Conservation (phyloP, 2,113 vertebrate genomes). For the Forbesichthys agassizii region DNA sequence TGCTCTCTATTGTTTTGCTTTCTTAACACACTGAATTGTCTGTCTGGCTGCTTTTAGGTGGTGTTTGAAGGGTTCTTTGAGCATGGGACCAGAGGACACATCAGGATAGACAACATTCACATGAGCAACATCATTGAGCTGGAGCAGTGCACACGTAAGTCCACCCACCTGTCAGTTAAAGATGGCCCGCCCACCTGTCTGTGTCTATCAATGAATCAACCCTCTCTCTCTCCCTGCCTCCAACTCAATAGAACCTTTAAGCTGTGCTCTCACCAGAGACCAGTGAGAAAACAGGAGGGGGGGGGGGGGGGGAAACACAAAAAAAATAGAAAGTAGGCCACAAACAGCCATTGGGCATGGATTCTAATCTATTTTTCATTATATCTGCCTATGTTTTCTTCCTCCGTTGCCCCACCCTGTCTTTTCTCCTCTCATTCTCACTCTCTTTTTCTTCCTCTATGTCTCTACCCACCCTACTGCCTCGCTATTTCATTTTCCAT, state of each 20-base stretch:
- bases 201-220: not conserved
- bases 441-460: not conserved
- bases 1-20: not conserved
- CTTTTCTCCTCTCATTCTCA: constrained; percentile 10
- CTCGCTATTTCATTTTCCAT: not conserved
- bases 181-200: not conserved
- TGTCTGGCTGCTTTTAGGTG: constrained; percentile 76
- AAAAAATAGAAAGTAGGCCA: constrained; percentile 72
- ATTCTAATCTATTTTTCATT: constrained; percentile 79
- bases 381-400: constrained; percentile 53
- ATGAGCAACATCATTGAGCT: constrained; percentile 86
- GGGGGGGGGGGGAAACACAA: constrained; percentile 24
- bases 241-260: constrained; percentile 14
- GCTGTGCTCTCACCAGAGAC: constrained; percentile 30
- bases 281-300: not conserved
- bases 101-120: constrained; percentile 92
- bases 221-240: constrained; percentile 8
- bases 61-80: constrained; percentile 93
- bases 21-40: not conserved
- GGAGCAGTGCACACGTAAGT: constrained; percentile 90
- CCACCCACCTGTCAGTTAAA: not conserved
- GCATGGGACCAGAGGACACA: constrained; percentile 83
- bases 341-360: constrained; percentile 67
- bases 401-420: constrained; percentile 18
- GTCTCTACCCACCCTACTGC: not conserved